Percentiles rank a stretch among this genome's conserved stretches.
phyloP scores from a whole-genome alignment of 2,888 invertebrate species.

The Rhimphoctona megacephalus region DNA sequence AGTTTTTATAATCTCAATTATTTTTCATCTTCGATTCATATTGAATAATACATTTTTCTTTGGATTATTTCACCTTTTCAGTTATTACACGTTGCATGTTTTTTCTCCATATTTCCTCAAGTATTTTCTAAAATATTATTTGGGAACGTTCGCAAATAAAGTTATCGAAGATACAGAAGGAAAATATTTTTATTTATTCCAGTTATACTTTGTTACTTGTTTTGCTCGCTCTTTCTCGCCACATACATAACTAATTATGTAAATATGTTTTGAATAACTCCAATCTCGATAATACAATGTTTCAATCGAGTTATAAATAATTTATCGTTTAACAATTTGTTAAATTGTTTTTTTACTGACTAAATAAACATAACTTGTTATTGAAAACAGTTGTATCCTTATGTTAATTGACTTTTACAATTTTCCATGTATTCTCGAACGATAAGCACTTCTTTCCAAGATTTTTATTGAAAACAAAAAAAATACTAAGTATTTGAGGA shows the following conservation, averaged over 20 bases:
- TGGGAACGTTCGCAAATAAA: not conserved
- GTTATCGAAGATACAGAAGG: not conserved
- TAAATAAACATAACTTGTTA: not conserved
- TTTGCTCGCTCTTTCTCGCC: not conserved
- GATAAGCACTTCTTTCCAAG: not conserved
- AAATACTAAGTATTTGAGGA: too few species aligned
- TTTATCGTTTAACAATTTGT: not conserved
- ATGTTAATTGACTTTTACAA: not conserved
- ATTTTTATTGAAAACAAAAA: not conserved
- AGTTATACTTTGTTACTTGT: not conserved
- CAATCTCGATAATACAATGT: not conserved
- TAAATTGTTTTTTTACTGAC: not conserved
- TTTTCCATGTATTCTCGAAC: not conserved
- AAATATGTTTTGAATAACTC: not conserved
- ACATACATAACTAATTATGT: conserved; percentile 2
- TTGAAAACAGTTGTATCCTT: not conserved
- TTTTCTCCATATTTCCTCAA: not conserved
- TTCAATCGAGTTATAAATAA: not conserved
- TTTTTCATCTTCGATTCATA: not conserved
- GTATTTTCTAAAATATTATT: not conserved
- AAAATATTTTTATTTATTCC: not conserved
- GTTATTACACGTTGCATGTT: not conserved
- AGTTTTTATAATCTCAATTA: not conserved
- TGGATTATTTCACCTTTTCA: not conserved
- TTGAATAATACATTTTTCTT: conserved; percentile 5